These are phyloP conservation scores for Plemyria rubiginata DNA, from an alignment of 2,888 invertebrate genomes.

Conservation along the genomic window DNA sequence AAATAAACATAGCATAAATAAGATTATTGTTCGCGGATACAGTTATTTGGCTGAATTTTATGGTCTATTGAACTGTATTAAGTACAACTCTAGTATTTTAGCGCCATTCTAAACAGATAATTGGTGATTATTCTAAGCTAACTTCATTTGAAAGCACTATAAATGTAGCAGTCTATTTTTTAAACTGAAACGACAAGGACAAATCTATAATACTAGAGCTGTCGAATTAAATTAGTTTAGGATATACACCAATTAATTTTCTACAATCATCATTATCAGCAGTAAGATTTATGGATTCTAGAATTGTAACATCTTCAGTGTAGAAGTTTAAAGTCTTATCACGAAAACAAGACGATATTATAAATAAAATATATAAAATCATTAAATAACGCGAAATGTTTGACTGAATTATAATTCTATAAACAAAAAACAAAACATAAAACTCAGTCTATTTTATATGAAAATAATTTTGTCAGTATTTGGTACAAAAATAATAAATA, in stretches of 20 bases:
- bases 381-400: conserved; percentile 20
- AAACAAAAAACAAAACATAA: conserved; percentile 37
- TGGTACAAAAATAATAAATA: conserved; percentile 32
- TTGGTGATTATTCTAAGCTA: neutral
- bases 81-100: neutral
- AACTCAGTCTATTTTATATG: conserved; percentile 41
- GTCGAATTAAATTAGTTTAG: too few species aligned
- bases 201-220: too few species aligned
- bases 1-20: neutral
- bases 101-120: neutral
- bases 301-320: conserved; percentile 15
- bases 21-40: neutral
- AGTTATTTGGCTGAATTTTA: too few species aligned
- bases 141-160: too few species aligned
- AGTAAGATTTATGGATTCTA: neutral
- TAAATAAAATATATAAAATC: conserved; percentile 10
- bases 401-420: conserved; percentile 24
- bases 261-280: too few species aligned
- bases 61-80: neutral
- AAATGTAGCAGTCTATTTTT: too few species aligned
- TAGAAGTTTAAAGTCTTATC: conserved; percentile 15
- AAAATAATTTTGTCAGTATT: conserved; percentile 42
- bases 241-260: too few species aligned
- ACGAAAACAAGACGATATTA: conserved; percentile 30
- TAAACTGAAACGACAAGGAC: too few species aligned